Percentiles rank a stretch among this genome's conserved stretches.
These are phyloP conservation scores for Leptobrachium leishanense DNA, from an alignment of 2,113 vertebrate genomes.

Conservation along the genomic window DNA sequence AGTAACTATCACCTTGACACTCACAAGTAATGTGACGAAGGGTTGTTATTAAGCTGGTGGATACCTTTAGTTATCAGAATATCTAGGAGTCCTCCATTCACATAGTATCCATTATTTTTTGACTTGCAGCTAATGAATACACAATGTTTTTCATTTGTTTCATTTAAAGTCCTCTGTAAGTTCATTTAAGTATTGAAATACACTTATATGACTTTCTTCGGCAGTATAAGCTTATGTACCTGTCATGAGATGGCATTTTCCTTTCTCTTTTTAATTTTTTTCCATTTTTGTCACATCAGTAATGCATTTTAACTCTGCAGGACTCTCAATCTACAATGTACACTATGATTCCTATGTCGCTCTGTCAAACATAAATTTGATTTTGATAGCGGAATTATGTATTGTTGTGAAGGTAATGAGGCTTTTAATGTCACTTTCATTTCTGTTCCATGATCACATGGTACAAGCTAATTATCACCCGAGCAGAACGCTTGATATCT, in stretches of 20 bases:
- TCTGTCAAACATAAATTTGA: constrained; percentile 5
- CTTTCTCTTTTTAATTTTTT: too few species aligned
- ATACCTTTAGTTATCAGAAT: too few species aligned
- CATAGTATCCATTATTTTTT: not conserved
- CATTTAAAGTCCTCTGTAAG: not conserved
- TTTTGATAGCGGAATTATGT: constrained; percentile 6
- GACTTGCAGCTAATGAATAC: not conserved
- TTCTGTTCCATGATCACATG: constrained; percentile 11
- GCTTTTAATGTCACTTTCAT: constrained; percentile 19
- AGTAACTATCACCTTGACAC: too few species aligned
- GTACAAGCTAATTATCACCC: not conserved
- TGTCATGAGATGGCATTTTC: too few species aligned
- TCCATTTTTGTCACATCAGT: not conserved
- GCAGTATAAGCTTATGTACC: too few species aligned
- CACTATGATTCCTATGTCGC: not conserved
- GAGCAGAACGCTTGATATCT: constrained; percentile 6
- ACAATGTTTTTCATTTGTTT: not conserved
- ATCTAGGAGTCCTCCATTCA: too few species aligned
- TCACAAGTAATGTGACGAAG: too few species aligned
- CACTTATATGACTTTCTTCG: not conserved
- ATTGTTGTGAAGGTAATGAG: constrained; percentile 18
- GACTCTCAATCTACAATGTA: not conserved
- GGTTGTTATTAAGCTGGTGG: too few species aligned
- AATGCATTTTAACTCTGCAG: not conserved
- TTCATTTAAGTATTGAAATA: not conserved